These are phyloP conservation scores for Cyrtonyx montezumae DNA, from an alignment of 2,113 vertebrate species.

Conservation along the genomic window DNA sequence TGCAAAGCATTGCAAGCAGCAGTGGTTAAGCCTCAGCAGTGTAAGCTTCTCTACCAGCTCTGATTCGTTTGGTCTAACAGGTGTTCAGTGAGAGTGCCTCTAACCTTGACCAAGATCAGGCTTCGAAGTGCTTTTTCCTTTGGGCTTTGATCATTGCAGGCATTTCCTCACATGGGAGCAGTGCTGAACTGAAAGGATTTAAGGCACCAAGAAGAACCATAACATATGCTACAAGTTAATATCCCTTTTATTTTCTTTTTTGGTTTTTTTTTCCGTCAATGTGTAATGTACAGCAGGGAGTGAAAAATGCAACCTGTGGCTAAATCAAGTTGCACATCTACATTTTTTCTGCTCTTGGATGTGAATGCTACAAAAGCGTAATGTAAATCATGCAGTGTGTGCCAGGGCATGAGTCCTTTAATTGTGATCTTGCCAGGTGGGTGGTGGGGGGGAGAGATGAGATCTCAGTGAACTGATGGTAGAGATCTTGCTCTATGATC, in stretches of 20 bases:
- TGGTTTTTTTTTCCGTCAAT: not conserved
- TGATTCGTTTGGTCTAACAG: not conserved
- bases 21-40: not conserved
- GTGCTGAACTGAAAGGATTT: not conserved
- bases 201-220: not conserved
- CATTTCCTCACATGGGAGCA: not conserved
- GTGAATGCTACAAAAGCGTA: not conserved
- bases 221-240: not conserved
- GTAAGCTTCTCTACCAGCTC: not conserved
- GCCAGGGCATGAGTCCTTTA: not conserved
- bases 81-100: not conserved
- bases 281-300: not conserved
- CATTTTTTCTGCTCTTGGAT: not conserved
- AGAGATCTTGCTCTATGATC: not conserved
- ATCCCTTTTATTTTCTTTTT: not conserved
- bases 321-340: not conserved
- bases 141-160: not conserved
- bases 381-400: rapidly evolving
- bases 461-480: not conserved
- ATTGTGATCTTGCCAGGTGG: not conserved
- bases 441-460: not conserved
- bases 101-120: not conserved
- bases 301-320: not conserved
- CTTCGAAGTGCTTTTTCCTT: not conserved
- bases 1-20: not conserved